phyloP scores from a whole-genome alignment of 2,888 invertebrate genomes.

The Orthonychiurus folsomi region DNA sequence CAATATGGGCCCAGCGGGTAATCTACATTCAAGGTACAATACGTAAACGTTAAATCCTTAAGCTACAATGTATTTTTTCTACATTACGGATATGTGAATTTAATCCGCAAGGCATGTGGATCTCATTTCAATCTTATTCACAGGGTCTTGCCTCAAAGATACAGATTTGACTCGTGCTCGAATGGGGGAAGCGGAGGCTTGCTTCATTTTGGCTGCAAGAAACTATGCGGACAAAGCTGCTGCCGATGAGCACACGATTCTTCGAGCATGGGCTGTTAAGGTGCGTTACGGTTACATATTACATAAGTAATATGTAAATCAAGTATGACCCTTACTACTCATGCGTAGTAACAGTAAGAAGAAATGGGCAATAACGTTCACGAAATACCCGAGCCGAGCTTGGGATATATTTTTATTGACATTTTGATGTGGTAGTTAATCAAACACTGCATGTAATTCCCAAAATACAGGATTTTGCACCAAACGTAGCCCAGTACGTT shows the following conservation, averaged over 20 bases:
- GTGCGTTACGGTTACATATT: too few species aligned
- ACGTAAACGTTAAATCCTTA: not conserved
- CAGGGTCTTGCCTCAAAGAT: conserved; percentile 93
- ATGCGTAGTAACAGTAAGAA: too few species aligned
- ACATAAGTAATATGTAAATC: too few species aligned
- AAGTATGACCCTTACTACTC: too few species aligned
- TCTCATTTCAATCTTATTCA: too few species aligned
- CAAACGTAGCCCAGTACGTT: conserved; percentile 78
- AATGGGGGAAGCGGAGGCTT: conserved; percentile 95
- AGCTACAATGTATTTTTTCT: not conserved
- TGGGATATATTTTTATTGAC: too few species aligned
- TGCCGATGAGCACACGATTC: conserved; percentile 71
- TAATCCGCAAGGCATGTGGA: too few species aligned
- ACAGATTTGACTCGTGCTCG: conserved; percentile 87
- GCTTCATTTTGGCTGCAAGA: conserved; percentile 90
- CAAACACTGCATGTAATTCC: too few species aligned
- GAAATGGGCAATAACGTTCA: too few species aligned
- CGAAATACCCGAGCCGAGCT: too few species aligned
- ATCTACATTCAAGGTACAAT: conserved; percentile 43
- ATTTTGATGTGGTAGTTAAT: too few species aligned
- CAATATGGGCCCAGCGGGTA: conserved; percentile 51
- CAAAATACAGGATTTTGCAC: conserved; percentile 92
- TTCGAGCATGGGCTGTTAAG: conserved; percentile 93
- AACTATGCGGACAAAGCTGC: conserved; percentile 95
- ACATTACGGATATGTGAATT: not conserved